Percentiles rank a stretch among this genome's conserved stretches.
phyloP scores from a whole-genome alignment of 1,140 invertebrate genomes.

The Drosophila sp. region DNA sequence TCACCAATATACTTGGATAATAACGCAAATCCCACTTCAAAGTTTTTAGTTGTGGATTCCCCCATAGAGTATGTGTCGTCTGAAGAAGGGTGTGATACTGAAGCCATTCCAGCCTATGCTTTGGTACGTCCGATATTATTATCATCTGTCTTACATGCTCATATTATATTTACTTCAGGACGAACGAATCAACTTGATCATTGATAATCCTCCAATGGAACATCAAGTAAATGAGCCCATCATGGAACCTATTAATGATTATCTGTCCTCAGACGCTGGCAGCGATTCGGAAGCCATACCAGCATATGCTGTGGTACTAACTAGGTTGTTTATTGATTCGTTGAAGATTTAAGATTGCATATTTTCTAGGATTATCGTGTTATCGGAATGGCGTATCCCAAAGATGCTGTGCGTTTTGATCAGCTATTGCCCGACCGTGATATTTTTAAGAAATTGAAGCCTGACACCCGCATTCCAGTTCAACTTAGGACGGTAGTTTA shows the following conservation, averaged over 20 bases:
- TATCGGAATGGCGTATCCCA: slow-evolving; percentile 62
- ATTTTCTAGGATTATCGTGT: slow-evolving; percentile 47
- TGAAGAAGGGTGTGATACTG: slow-evolving; percentile 23
- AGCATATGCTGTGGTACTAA: slow-evolving; percentile 11
- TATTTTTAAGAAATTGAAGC: slow-evolving; percentile 1
- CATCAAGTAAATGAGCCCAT: background rate
- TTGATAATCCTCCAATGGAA: background rate
- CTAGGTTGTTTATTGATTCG: background rate
- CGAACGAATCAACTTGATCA: background rate
- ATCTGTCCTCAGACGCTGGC: slow-evolving; percentile 7
- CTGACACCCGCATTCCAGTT: slow-evolving; percentile 35
- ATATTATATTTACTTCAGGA: background rate
- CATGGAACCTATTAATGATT: background rate
- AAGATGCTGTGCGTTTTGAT: slow-evolving; percentile 49
- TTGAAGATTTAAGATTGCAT: background rate
- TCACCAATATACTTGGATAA: background rate
- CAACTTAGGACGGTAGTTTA: slow-evolving; percentile 20
- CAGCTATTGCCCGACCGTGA: slow-evolving; percentile 30
- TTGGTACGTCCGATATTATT: background rate
- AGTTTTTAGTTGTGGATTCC: background rate
- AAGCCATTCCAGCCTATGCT: slow-evolving; percentile 27
- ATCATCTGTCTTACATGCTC: background rate
- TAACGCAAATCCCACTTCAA: background rate
- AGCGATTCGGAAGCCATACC: slow-evolving; percentile 16
- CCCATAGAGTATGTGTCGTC: slow-evolving; percentile 15